Percentiles rank a stretch among this genome's conserved stretches.
phyloP scores from a whole-genome alignment of 2,113 vertebrate genomes.

The Collichthys lucidus region DNA sequence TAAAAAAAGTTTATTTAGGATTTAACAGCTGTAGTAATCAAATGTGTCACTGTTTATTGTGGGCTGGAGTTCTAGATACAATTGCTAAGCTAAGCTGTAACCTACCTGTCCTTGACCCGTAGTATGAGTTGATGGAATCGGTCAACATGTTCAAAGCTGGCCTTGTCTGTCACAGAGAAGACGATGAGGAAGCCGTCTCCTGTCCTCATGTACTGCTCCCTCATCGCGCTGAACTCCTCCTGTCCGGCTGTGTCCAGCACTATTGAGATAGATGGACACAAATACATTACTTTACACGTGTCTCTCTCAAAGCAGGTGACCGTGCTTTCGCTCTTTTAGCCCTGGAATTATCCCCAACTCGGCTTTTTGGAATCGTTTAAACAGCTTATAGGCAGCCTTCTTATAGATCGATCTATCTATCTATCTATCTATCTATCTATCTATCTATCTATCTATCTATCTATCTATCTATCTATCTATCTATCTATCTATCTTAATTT shows the following conservation, averaged over 20 bases:
- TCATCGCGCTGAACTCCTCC: conserved; percentile 99
- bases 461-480: too few relatives aligned
- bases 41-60: neutral
- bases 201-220: conserved; percentile 99
- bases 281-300: neutral
- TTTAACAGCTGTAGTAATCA: neutral
- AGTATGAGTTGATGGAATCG: conserved; percentile 98
- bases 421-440: too few relatives aligned
- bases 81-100: neutral
- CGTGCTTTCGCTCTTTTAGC: too few relatives aligned
- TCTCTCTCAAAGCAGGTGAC: neutral
- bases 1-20: too few relatives aligned
- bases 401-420: too few relatives aligned
- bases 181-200: conserved; percentile 99
- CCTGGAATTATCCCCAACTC: too few relatives aligned
- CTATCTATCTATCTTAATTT: too few relatives aligned
- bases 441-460: too few relatives aligned
- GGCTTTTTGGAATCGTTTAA: too few relatives aligned
- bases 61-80: neutral
- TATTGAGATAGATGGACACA: conserved; percentile 44
- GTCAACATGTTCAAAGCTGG: conserved; percentile 98
- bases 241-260: conserved; percentile 98
- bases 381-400: too few relatives aligned
- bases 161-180: conserved; percentile 97
- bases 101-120: conserved; percentile 97